These are phyloP conservation scores for Prionailurus viverrinus DNA, from an alignment of 2,113 vertebrate genomes.

Conservation along the genomic window DNA sequence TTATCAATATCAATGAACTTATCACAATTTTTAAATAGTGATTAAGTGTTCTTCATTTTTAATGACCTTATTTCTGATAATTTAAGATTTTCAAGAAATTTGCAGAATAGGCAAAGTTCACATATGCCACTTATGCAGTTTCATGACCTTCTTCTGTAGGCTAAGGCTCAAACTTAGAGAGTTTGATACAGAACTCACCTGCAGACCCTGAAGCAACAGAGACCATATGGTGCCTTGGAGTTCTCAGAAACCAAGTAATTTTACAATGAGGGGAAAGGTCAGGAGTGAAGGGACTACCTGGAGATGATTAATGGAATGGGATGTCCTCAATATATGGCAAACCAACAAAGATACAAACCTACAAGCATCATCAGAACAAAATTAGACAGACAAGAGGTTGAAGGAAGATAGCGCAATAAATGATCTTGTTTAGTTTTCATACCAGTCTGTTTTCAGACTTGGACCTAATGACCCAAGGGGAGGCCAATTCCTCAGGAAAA, in stretches of 20 bases:
- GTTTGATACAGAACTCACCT: not conserved
- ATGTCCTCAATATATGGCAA: not conserved
- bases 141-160: not conserved
- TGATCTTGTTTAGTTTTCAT: not conserved
- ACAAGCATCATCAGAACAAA: not conserved
- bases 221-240: not conserved
- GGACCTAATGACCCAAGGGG: not conserved
- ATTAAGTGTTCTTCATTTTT: conserved; percentile 8
- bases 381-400: not conserved
- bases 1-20: not conserved
- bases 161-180: not conserved
- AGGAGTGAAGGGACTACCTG: not conserved
- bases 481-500: not conserved
- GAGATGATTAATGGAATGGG: not conserved
- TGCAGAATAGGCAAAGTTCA: not conserved
- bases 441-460: not conserved
- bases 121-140: not conserved
- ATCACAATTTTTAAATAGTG: not conserved
- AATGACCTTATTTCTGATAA: not conserved
- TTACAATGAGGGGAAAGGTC: not conserved
- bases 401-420: not conserved
- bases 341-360: not conserved
- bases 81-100: conserved; percentile 9
- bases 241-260: not conserved
- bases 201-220: not conserved